phyloP scores from a whole-genome alignment of 2,113 vertebrate species.

The Limanda limanda region DNA sequence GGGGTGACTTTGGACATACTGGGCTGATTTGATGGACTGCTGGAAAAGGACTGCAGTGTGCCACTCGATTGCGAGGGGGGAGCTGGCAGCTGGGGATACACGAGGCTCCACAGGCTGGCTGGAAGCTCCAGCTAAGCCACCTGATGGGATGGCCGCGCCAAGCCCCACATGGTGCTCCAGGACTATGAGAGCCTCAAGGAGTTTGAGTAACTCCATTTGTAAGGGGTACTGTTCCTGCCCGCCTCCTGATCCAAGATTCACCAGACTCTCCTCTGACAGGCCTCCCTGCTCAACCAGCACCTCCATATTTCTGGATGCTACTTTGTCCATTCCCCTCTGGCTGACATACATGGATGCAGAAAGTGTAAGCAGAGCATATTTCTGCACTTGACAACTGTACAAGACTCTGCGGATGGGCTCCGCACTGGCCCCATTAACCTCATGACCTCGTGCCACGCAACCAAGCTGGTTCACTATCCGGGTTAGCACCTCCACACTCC shows the following conservation, averaged over 20 bases:
- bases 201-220: slow-evolving; percentile 94
- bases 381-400: slow-evolving; percentile 88
- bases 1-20: slow-evolving; percentile 90
- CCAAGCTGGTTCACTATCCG: slow-evolving; percentile 87
- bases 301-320: slow-evolving; percentile 5
- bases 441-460: slow-evolving; percentile 77
- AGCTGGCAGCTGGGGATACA: slow-evolving; percentile 76
- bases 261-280: slow-evolving; percentile 89
- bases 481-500: slow-evolving; percentile 92
- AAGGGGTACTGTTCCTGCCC: slow-evolving; percentile 93
- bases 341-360: slow-evolving; percentile 93
- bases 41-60: slow-evolving; percentile 91
- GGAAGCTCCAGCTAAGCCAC: slow-evolving; percentile 12
- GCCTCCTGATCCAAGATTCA: slow-evolving; percentile 87
- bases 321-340: slow-evolving; percentile 80
- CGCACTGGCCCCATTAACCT: slow-evolving; percentile 50
- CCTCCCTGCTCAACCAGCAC: slow-evolving; percentile 73
- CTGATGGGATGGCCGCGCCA: slow-evolving; percentile 56
- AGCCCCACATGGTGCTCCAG: slow-evolving; percentile 89
- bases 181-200: slow-evolving; percentile 92
- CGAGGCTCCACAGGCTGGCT: slow-evolving; percentile 74
- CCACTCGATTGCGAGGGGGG: slow-evolving; percentile 91
- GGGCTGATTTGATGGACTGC: slow-evolving; percentile 91
- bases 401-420: slow-evolving; percentile 86
- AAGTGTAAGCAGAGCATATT: slow-evolving; percentile 90